Percentiles rank a stretch among this genome's conserved stretches.
Conservation (phyloP, 2,113 vertebrate species). For the Python bivittatus region DNA sequence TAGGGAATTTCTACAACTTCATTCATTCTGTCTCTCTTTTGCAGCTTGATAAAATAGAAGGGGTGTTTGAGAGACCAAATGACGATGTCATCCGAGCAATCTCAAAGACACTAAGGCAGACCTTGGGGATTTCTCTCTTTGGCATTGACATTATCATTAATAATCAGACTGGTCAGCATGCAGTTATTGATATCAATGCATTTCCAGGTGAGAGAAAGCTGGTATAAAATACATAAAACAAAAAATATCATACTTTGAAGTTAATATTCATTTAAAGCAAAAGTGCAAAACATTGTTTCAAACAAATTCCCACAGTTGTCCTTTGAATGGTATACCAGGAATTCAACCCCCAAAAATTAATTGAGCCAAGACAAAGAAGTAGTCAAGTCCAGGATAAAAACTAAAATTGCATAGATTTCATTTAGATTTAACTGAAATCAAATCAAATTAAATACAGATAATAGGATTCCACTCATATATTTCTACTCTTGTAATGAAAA, state of each 20-base stretch:
- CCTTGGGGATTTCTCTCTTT: constrained; percentile 92
- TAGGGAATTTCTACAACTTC: not conserved
- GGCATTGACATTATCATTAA: constrained; percentile 98
- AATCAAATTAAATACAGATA: not conserved
- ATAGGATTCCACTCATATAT: not conserved
- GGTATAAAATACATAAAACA: not conserved
- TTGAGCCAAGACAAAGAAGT: not conserved
- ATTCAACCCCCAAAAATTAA: not conserved
- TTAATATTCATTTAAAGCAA: not conserved
- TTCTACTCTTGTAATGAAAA: too few species aligned
- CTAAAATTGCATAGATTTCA: not conserved
- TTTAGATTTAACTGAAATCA: not conserved
- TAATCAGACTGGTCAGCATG: constrained; percentile 95
- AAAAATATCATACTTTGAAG: too few species aligned
- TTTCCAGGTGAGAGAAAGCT: constrained; percentile 86
- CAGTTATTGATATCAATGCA: constrained; percentile 97
- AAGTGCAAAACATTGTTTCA: not conserved
- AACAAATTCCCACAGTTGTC: not conserved
- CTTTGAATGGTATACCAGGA: not conserved
- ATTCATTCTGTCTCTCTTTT: constrained; percentile 7
- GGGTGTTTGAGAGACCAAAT: constrained; percentile 87
- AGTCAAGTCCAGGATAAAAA: not conserved
- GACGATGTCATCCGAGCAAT: constrained; percentile 93
- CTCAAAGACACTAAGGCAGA: constrained; percentile 85
- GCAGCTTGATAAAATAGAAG: constrained; percentile 94